A percentile compares a stretch with the other conserved stretches of the same genome.
Conservation (phyloP, 92 coral and sea anemone species). For the Epizoanthus rinbou region DNA sequence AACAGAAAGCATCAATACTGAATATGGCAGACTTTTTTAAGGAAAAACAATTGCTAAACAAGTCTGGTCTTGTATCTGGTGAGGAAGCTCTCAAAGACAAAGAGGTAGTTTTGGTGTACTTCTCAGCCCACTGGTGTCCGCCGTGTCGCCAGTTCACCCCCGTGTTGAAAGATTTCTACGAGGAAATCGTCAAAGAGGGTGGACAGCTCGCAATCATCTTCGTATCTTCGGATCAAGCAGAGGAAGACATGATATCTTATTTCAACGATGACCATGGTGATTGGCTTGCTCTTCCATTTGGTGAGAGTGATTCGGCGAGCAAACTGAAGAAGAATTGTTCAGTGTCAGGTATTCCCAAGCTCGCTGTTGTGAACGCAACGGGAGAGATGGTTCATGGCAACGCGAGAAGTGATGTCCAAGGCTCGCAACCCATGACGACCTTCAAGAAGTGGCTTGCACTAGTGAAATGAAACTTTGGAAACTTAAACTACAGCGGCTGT, state of each 20-base stretch:
- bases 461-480: too few species aligned
- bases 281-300: slow-evolving; percentile 43
- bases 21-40: not conserved
- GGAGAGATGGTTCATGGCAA: slow-evolving; percentile 33
- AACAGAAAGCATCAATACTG: too few species aligned
- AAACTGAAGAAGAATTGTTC: slow-evolving; percentile 31
- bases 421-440: not conserved
- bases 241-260: slow-evolving; percentile 31
- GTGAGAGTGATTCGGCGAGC: not conserved
- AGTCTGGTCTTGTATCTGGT: too few species aligned
- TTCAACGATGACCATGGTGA: slow-evolving; percentile 46
- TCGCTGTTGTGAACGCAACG: slow-evolving; percentile 30
- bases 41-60: too few species aligned
- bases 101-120: slow-evolving; percentile 44
- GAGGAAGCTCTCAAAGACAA: not conserved
- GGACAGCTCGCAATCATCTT: slow-evolving; percentile 42
- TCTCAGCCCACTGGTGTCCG: slow-evolving; percentile 61
- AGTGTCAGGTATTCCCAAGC: slow-evolving; percentile 50
- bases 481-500: too few species aligned
- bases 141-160: slow-evolving; percentile 54
- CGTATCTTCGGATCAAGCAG: slow-evolving; percentile 36
- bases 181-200: slow-evolving; percentile 9
- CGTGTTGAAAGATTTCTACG: slow-evolving; percentile 49
- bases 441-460: slow-evolving; percentile 28
- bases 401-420: slow-evolving; percentile 38